Conservation (phyloP, 2,113 vertebrate species). For the Polypterus bichir region DNA sequence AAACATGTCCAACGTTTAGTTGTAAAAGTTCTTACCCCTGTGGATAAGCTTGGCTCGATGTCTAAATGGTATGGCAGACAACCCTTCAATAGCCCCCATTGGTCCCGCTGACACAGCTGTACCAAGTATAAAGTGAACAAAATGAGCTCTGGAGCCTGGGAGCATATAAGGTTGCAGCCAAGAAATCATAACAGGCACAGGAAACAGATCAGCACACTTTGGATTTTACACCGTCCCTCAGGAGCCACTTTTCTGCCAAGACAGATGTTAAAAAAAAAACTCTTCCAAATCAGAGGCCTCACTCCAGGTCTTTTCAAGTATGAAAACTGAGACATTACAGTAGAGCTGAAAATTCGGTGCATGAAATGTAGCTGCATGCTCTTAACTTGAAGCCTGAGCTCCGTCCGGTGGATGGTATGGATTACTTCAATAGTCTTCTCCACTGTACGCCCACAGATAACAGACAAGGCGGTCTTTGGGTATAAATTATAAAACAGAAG, state of each 20-base stretch:
- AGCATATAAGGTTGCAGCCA: constrained; percentile 52
- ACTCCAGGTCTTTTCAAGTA: constrained; percentile 11
- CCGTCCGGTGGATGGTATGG: neutral
- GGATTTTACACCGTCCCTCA: constrained; percentile 49
- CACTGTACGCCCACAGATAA: too few species aligned
- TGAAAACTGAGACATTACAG: constrained; percentile 1
- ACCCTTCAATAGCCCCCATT: constrained; percentile 17
- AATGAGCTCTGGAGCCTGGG: constrained; percentile 27
- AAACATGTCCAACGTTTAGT: too few species aligned
- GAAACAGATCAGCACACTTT: constrained; percentile 73
- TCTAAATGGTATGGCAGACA: constrained; percentile 10
- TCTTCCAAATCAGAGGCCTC: constrained; percentile 8
- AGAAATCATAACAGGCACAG: constrained; percentile 89
- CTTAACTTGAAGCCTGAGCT: constrained; percentile 27
- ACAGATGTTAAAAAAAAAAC: constrained; percentile 45
- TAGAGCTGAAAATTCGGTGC: neutral
- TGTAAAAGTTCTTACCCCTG: too few species aligned
- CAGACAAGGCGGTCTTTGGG: too few species aligned
- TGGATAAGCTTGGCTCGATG: neutral
- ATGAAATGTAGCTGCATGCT: constrained; percentile 24
- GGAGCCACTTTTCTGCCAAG: constrained; percentile 39
- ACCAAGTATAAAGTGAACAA: constrained; percentile 32
- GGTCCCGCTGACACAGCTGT: constrained; percentile 77
- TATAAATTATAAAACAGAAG: too few species aligned
- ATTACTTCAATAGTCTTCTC: too few species aligned